Base-by-base conservation (phyloP, 2,888 invertebrate species). In the Rhamnusium bicolor region DNA sequence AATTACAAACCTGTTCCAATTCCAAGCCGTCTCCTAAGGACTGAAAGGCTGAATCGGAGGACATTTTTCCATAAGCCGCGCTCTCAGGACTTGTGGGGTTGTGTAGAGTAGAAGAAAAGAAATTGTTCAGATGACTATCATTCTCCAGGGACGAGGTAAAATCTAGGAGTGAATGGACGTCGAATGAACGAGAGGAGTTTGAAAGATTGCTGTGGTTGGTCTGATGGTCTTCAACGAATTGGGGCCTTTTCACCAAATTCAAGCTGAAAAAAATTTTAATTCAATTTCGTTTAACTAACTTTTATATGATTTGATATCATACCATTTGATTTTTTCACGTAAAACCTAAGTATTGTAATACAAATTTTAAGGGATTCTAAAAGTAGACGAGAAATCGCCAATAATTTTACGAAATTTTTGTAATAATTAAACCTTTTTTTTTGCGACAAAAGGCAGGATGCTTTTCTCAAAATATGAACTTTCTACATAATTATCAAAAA, bases 21-120 rank as follows among this genome's bases (percentile, higher is more conserved):
- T 87, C 88, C 16, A 87, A 78, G 21, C 87, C 87, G 73, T 87
- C 87, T 27, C 87, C 84, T 85, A 87, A 77, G 83, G 89, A 84
- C 88, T 91, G 82, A 89, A 89, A 79, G 2, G 87, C 91, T 21
- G 92, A 90, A 82, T 92, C 92, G 85, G 91, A 91, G 77, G 86
- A 88, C 86, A 86, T 87, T 79, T 86, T 87, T 27, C 73, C 84
- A 76, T 79, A 86, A 79, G 90, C 90, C 72, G 91, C 91, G 83
- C 90, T 91, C 82, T 91, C 91, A 75, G 90, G 90, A 72, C 91
- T 91, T 77, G 90, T 89, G 85, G 90, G 90, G 49, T 71, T 78
- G 32, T 81, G 81, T 61, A 83, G 75, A 14, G 85, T 81, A 16
- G 84, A 80, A 5, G 83, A 78, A 53, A 84, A 76, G 47, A 84